Conservation (phyloP, 2,888 invertebrate species). For the Anthrax anthrax region DNA sequence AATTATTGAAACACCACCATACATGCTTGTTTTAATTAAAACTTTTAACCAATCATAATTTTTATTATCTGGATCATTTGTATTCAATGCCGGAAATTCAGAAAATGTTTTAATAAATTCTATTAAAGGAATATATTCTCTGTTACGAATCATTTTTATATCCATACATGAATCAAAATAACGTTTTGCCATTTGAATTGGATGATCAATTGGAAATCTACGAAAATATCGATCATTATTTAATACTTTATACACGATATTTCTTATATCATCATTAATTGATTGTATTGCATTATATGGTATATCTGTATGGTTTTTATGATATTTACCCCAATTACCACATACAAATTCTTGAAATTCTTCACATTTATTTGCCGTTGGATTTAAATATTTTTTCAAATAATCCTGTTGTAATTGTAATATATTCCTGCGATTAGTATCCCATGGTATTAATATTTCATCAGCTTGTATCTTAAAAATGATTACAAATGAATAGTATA, state of each 20-base stretch:
- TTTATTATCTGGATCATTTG: not conserved
- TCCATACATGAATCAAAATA: conserved; percentile 4
- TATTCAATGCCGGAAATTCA: not conserved
- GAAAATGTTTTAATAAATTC: not conserved
- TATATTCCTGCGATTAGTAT: not conserved
- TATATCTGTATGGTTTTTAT: not conserved
- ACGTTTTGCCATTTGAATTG: not conserved
- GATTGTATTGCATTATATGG: not conserved
- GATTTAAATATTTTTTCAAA: not conserved
- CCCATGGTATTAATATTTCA: not conserved
- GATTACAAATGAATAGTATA: too few species aligned
- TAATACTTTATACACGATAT: not conserved
- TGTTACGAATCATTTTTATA: not conserved
- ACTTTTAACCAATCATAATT: not conserved
- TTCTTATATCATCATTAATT: not conserved
- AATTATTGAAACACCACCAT: not conserved
- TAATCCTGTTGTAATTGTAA: not conserved
- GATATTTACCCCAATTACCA: not conserved
- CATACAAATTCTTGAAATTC: conserved; percentile 1
- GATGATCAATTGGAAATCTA: not conserved
- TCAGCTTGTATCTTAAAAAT: too few species aligned
- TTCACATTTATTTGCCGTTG: not conserved
- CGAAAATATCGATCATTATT: not conserved
- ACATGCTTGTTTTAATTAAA: not conserved
- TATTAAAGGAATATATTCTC: not conserved